Conservation (phyloP, 2,113 vertebrate species). For the Benitochromis conjunctus region DNA sequence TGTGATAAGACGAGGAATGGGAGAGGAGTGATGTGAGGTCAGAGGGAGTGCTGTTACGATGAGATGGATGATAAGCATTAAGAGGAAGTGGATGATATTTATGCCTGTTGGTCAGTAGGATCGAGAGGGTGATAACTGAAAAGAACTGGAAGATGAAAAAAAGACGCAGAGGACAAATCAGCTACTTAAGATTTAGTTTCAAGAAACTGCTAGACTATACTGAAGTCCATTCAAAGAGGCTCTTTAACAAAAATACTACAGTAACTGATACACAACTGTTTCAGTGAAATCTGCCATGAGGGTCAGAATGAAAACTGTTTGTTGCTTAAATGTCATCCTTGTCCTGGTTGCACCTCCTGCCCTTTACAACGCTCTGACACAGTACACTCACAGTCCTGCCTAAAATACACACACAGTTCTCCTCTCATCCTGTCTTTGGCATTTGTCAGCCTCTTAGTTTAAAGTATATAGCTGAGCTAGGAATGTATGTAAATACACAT, state of each 20-base stretch:
- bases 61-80: slow-evolving; percentile 9
- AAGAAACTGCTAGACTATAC: background rate
- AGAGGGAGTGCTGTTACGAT: background rate
- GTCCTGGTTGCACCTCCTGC: slow-evolving; percentile 53
- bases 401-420: slow-evolving; percentile 22
- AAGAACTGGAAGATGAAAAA: background rate
- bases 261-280: background rate
- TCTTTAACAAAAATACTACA: background rate
- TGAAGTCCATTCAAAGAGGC: background rate
- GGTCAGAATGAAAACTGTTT: slow-evolving; percentile 7
- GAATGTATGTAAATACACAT: slow-evolving; percentile 15
- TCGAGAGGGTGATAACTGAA: background rate
- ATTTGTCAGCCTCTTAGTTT: slow-evolving; percentile 40
- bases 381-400: slow-evolving; percentile 26
- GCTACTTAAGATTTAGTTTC: background rate
- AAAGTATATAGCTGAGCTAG: slow-evolving; percentile 23
- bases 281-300: background rate
- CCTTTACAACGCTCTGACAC: slow-evolving; percentile 50
- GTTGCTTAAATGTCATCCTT: slow-evolving; percentile 50
- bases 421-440: slow-evolving; percentile 33
- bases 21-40: background rate
- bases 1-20: background rate
- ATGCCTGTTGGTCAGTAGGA: background rate
- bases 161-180: background rate
- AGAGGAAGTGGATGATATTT: slow-evolving; percentile 9